Evolutionary conservation across 2,888 invertebrate genomes (phyloP), one percentile per base, ranked within the genome.

Genomic region (Cordilura impudica): DNA sequence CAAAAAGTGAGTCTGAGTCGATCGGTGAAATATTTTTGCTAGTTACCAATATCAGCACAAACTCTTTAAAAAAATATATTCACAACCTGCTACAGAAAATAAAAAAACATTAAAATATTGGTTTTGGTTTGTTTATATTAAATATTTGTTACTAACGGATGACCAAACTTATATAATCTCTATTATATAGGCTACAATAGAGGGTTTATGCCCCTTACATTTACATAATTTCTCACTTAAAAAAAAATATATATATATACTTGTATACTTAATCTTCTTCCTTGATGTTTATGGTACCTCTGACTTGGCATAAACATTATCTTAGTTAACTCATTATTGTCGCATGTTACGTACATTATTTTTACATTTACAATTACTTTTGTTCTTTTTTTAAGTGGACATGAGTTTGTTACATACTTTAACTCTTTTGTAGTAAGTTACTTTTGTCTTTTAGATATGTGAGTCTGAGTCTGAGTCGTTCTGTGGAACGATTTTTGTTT

Each of bases 301-400:
- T 39, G 35, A 39, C 3, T 39, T 39, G 35, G 21, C n/a, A 21
- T 49, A 51, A 26, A 26, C 23, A 51, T 21, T 51, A n/a, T 39
- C 35, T 39, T n/a, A n/a, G 49, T 66, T 58, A 43, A 53, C 66
- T 74, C 53, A 67, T 74, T 67, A 67, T 45, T 53, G 51, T 53
- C 23, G 6, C 51, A n/a, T 43, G 39, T 51, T 73, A 23, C 6
- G 0, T 12, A 14, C 4, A 6, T 43, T 73, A 19, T 66, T 39
- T 65, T 39, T 51, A 58, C 49, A 10, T 31, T 8, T 12, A 31
- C 31, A 31, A 31, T 21, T 19, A 16, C 49, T 18, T 43, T 65
- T 58, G 47, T 29, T 35, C 45, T 51, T 5, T n/a, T 18, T 53
- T 31, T 47, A 43, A 60, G 45, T 66, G 21, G 51, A 60, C 58